A percentile compares a stretch with the other conserved stretches of the same genome.
These are phyloP conservation scores for Marronus borbonicus DNA, from an alignment of 2,888 invertebrate genomes.

Conservation along the genomic window DNA sequence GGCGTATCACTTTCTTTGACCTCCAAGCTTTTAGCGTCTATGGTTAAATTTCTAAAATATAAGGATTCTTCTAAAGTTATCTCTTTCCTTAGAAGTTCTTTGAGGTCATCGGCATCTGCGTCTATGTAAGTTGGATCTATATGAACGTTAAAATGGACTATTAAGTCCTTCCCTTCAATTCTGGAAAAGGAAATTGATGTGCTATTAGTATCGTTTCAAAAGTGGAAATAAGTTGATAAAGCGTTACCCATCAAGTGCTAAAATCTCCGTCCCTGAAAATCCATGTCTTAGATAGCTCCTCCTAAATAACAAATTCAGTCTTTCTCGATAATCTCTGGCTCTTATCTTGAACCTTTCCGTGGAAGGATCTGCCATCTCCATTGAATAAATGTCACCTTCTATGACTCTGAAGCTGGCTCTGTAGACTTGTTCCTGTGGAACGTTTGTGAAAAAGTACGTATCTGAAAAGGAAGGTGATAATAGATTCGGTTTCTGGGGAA, in stretches of 20 bases:
- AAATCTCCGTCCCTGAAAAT: constrained; percentile 84
- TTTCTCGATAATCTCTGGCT: constrained; percentile 82
- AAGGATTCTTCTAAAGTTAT: constrained; percentile 74
- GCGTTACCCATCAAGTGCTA: constrained; percentile 88
- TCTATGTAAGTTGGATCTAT: constrained; percentile 78
- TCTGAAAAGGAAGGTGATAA: constrained; percentile 72
- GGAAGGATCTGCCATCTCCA: constrained; percentile 78
- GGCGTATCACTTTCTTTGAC: constrained; percentile 74
- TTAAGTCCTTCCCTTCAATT: constrained; percentile 79
- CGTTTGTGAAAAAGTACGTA: constrained; percentile 81
- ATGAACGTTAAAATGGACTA: constrained; percentile 89
- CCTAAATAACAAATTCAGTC: constrained; percentile 82
- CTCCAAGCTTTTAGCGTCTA: constrained; percentile 78
- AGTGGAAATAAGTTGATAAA: not conserved
- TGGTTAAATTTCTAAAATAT: constrained; percentile 78
- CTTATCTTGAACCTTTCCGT: constrained; percentile 81
- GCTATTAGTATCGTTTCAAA: no score
- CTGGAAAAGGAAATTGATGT: constrained; percentile 67
- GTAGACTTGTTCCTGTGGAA: constrained; percentile 86
- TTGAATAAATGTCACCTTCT: constrained; percentile 80
- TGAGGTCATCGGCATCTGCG: constrained; percentile 78
- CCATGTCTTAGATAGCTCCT: constrained; percentile 83
- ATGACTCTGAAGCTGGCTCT: constrained; percentile 85
- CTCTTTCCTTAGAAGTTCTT: constrained; percentile 79
- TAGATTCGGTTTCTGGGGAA: no score